These are phyloP conservation scores for Nilaparvata lugens DNA, from an alignment of 1,140 invertebrate genomes.

Conservation along the genomic window DNA sequence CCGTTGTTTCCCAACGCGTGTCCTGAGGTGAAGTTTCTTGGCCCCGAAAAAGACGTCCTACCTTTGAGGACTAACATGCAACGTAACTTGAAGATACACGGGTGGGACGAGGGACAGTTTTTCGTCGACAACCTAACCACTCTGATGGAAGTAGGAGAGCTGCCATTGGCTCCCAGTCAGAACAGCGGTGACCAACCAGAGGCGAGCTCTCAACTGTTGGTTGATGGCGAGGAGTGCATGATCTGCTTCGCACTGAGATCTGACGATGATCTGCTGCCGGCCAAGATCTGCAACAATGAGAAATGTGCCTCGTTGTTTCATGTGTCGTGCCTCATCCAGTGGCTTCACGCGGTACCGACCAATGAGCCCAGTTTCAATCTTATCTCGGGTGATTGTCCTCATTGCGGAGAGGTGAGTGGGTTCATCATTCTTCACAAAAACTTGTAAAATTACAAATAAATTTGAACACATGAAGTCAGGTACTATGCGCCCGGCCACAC, in stretches of 20 bases:
- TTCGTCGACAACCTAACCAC: background rate
- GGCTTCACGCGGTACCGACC: slow-evolving; percentile 32
- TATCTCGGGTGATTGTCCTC: slow-evolving; percentile 36
- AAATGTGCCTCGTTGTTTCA: slow-evolving; percentile 36
- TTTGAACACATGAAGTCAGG: too few species aligned
- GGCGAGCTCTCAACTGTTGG: slow-evolving; percentile 20
- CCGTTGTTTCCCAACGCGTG: slow-evolving; percentile 27
- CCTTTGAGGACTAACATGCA: slow-evolving; percentile 28
- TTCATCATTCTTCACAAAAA: too few species aligned
- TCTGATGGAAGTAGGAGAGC: background rate
- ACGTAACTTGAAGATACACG: slow-evolving; percentile 25
- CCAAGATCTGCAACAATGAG: slow-evolving; percentile 35
- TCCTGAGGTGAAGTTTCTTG: slow-evolving; percentile 36
- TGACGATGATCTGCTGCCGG: slow-evolving; percentile 28
- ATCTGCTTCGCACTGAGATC: slow-evolving; percentile 36
- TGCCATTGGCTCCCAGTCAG: background rate
- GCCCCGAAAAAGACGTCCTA: slow-evolving; percentile 31
- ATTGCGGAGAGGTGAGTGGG: slow-evolving; percentile 36
- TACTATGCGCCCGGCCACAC: too few species aligned
- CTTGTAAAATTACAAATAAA: too few species aligned
- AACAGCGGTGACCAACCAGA: background rate
- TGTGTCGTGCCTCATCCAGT: slow-evolving; percentile 35
- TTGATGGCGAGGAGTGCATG: slow-evolving; percentile 35
- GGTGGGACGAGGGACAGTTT: slow-evolving; percentile 2
- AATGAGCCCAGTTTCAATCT: slow-evolving; percentile 35